Evolutionary conservation across 2,797 vertebrate genomes (phyloP).

Genomic region (Micropoecilia bifurca): DNA sequence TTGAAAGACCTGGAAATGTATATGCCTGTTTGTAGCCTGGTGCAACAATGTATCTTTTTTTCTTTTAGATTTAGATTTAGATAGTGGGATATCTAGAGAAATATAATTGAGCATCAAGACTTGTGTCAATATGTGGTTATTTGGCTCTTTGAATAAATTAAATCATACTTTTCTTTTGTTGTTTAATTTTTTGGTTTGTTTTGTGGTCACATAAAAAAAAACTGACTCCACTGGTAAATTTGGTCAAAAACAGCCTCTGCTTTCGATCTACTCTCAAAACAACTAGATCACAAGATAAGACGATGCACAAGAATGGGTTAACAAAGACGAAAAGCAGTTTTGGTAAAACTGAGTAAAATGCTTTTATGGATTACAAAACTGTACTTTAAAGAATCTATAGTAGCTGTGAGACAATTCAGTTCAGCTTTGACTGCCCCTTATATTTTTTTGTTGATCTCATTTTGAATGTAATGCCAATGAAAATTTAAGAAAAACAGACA

Average conservation of each 20-base stretch:
- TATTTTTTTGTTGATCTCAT: background rate
- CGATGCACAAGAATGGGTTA: background rate
- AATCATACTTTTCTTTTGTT: too few relatives aligned
- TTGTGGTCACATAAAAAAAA: background rate
- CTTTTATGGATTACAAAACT: background rate
- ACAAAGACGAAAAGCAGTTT: background rate
- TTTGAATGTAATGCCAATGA: background rate
- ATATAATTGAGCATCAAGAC: background rate
- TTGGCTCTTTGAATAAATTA: background rate
- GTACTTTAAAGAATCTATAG: background rate
- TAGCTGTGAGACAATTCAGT: background rate
- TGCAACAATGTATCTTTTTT: background rate
- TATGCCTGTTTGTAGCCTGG: background rate
- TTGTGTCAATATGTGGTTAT: background rate
- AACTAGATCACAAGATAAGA: background rate
- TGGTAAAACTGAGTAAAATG: background rate
- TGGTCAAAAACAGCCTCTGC: too few relatives aligned
- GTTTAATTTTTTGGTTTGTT: background rate
- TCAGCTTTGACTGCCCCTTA: background rate
- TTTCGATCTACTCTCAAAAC: background rate
- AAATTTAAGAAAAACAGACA: background rate
- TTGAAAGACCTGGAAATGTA: background rate
- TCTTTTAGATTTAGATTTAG: background rate
- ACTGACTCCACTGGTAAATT: too few relatives aligned
- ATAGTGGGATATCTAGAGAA: background rate